phyloP scores from a whole-genome alignment of 2,797 vertebrate species.

The Melanotaenia pygmaea region DNA sequence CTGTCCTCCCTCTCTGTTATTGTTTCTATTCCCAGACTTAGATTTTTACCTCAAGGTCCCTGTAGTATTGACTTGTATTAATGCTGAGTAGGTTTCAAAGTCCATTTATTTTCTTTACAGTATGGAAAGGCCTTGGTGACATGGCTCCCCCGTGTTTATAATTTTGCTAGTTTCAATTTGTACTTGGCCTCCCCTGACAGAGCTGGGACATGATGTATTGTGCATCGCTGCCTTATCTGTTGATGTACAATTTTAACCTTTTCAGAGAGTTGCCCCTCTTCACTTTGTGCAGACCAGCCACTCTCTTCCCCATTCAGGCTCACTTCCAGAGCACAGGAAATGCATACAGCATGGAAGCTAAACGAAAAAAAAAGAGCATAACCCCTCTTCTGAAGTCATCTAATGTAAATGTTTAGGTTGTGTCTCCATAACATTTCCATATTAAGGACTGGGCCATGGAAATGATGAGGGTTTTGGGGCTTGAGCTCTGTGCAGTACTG shows the following conservation, averaged over 20 bases:
- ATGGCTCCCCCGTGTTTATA: slow-evolving; percentile 82
- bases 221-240: slow-evolving; percentile 79
- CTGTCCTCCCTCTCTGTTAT: slow-evolving; percentile 53
- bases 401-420: slow-evolving; percentile 88
- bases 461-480: slow-evolving; percentile 54
- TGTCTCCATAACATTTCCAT: slow-evolving; percentile 87
- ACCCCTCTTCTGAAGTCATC: slow-evolving; percentile 76
- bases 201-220: slow-evolving; percentile 79
- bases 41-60: slow-evolving; percentile 69
- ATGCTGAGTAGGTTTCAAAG: slow-evolving; percentile 76
- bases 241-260: slow-evolving; percentile 86
- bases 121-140: slow-evolving; percentile 76
- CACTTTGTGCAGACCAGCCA: slow-evolving; percentile 34
- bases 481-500: slow-evolving; percentile 44
- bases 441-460: slow-evolving; percentile 79
- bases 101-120: slow-evolving; percentile 79
- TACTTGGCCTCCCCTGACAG: slow-evolving; percentile 77
- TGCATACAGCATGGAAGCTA: slow-evolving; percentile 58
- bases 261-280: slow-evolving; percentile 78
- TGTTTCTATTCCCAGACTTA: slow-evolving; percentile 58
- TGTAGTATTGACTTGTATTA: slow-evolving; percentile 71
- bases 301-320: slow-evolving; percentile 33
- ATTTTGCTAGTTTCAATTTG: slow-evolving; percentile 84
- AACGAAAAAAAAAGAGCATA: slow-evolving; percentile 78
- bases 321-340: slow-evolving; percentile 56